Evolutionary conservation across 2,888 invertebrate genomes (phyloP).

Genomic region (Acrobasis consociella): DNA sequence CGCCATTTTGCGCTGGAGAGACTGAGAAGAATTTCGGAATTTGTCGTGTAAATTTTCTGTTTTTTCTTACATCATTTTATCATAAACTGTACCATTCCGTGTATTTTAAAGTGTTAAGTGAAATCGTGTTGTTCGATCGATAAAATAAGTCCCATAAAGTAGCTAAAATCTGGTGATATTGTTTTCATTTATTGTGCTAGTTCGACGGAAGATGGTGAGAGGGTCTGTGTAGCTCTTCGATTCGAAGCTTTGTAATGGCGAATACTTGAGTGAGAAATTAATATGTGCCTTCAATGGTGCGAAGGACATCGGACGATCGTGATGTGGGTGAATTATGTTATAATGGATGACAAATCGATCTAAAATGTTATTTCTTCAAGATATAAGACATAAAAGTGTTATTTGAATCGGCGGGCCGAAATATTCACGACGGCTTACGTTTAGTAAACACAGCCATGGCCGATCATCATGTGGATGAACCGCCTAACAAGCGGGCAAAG

Average conservation of each 20-base stretch:
- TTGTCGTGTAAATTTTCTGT: conserved; percentile 87
- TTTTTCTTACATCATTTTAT: conserved; percentile 83
- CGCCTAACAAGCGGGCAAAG: conserved; percentile 98
- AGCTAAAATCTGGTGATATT: conserved; percentile 83
- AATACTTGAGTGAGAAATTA: conserved; percentile 88
- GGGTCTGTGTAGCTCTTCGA: conserved; percentile 86
- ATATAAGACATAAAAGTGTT: conserved; percentile 81
- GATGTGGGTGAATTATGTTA: conserved; percentile 85
- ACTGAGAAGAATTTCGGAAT: conserved; percentile 89
- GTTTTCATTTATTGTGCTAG: conserved; percentile 88
- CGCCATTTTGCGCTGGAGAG: conserved; percentile 95
- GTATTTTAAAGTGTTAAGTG: conserved; percentile 84
- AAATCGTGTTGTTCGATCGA: conserved; percentile 73
- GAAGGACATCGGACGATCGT: conserved; percentile 86
- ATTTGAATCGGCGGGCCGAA: conserved; percentile 83
- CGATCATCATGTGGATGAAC: conserved; percentile 97
- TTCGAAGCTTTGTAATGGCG: conserved; percentile 90
- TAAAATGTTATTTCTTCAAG: conserved; percentile 81
- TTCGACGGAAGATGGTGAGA: conserved; percentile 89
- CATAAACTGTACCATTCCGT: conserved; percentile 82
- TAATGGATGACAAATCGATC: conserved; percentile 79
- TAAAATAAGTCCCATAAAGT: conserved; percentile 75
- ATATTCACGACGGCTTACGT: conserved; percentile 85
- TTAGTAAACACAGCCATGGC: conserved; percentile 92
- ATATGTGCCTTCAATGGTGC: conserved; percentile 90